Conservation (phyloP, 64 coral and sea anemone genomes). For the Catalaphyllia jardinei region DNA sequence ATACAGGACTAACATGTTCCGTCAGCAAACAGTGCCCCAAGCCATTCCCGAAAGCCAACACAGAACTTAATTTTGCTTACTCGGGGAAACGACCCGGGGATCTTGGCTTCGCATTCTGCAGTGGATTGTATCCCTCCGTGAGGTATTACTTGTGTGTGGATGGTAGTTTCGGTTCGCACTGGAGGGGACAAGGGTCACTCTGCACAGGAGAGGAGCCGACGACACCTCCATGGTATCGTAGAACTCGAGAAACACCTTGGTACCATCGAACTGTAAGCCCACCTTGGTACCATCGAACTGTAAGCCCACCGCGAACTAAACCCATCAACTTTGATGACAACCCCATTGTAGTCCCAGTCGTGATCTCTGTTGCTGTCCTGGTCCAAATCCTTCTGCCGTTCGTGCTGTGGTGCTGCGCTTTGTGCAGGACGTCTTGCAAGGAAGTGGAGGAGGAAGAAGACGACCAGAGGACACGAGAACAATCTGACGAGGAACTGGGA, state of each 20-base stretch:
- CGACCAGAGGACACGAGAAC: conserved; percentile 34
- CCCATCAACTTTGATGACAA: conserved; percentile 68
- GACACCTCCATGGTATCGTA: neutral
- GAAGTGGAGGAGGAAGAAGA: conserved; percentile 20
- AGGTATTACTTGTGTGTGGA: conserved; percentile 48
- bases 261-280: neutral
- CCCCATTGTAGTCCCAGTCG: conserved; percentile 42
- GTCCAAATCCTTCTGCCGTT: conserved; percentile 64
- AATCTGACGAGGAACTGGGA: conserved; percentile 42
- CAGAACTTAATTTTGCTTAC: neutral
- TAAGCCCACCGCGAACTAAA: neutral
- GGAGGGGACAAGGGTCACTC: conserved; percentile 15
- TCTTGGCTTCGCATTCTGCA: conserved; percentile 57
- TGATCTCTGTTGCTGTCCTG: conserved; percentile 37
- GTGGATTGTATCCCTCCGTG: conserved; percentile 7
- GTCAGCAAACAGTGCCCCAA: conserved; percentile 21
- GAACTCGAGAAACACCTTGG: neutral
- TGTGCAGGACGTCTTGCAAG: conserved; percentile 52
- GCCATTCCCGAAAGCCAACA: neutral
- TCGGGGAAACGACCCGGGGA: conserved; percentile 22
- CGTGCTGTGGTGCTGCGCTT: conserved; percentile 31
- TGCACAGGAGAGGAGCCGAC: neutral
- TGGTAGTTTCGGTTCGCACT: conserved; percentile 2
- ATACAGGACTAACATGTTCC: conserved; percentile 36
- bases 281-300: neutral